Base-by-base conservation (phyloP, 2,888 invertebrate species). In the Graphium colonna region DNA sequence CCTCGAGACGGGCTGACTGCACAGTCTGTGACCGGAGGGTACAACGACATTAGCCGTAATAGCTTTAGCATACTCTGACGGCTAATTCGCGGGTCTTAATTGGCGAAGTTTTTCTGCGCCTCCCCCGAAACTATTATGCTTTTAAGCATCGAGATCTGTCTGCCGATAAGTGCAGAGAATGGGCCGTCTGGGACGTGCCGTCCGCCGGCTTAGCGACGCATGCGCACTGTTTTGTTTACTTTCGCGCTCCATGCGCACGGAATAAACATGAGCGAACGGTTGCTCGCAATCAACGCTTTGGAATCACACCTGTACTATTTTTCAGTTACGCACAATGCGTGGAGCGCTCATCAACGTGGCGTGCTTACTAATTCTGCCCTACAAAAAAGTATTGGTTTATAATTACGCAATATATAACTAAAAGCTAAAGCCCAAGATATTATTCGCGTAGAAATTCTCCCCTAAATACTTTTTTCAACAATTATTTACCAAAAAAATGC, bases 121-220 rank as follows among this genome's bases (percentile, higher is more conserved):
- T 65, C 52, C 57, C 55, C 62, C 48, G 58, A 67, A 66, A 68
- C 69, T 68, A 71, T 71, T 69, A 69, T 64, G 62, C 71, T 77
- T 77, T 79, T 65, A 64, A 67, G 61, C 61, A 64, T 70, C 63
- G 63, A 75, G 78, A 81, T 82, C 71, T 66, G 75, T 77, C 79
- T 78, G 69, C 62, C 77, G 79, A 81, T 81, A 81, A 68, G 72
- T 68, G 58, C 64, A 69, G 75, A 71, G 75, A 82, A 79, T 80
- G 77, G 78, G 69, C 63, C 59, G 64, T 79, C 79, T 79, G 78
- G 77, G 79, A 81, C 82, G 68, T 73, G 69, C 73, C 74, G 75
- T 78, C 76, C 79, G 77, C 69, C 62, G 60, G 64, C 69, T 73
- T 67, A 71, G 68, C 65, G 62, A 62, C 68, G 69, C 54, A 55